These are phyloP conservation scores for Xenopus petersii DNA, from an alignment of 2,797 vertebrate species.

Conservation along the genomic window DNA sequence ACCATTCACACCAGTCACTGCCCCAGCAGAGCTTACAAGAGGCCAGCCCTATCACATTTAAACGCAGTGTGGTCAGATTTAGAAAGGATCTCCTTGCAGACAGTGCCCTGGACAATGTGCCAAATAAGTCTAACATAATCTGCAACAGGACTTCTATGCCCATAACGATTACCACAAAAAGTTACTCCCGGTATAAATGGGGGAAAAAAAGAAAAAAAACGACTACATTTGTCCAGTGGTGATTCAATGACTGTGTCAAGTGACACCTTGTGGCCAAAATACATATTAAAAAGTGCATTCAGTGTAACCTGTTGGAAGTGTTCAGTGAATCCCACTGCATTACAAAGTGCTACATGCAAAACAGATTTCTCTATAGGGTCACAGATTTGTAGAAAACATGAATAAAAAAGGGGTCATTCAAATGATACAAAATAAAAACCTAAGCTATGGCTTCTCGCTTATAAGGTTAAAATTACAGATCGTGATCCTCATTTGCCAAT, in stretches of 20 bases:
- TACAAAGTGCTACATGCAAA: constrained; percentile 23
- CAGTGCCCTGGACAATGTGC: too few species aligned
- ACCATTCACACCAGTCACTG: too few species aligned
- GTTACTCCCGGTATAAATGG: too few species aligned
- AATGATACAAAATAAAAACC: not conserved
- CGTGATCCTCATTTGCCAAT: constrained; percentile 4
- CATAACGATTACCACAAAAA: too few species aligned
- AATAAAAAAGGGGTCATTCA: constrained; percentile 7
- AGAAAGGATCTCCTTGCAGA: too few species aligned
- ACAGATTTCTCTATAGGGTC: not conserved
- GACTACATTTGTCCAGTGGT: too few species aligned
- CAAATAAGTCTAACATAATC: too few species aligned
- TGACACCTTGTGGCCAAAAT: constrained; percentile 4
- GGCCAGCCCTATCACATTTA: too few species aligned
- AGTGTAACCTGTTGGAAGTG: not conserved
- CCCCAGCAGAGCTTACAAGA: too few species aligned
- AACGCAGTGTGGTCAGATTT: too few species aligned
- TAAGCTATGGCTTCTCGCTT: not conserved
- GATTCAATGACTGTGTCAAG: not conserved
- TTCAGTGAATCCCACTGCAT: not conserved
- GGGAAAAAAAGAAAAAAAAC: too few species aligned
- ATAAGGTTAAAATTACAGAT: constrained; percentile 14
- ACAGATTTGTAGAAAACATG: not conserved
- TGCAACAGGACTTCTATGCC: too few species aligned
- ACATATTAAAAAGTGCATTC: constrained; percentile 10